Evolutionary conservation across 2,113 vertebrate species (phyloP), one percentile per base, ranked within the genome.

Genomic region (Oreotrochilus melanogaster): DNA sequence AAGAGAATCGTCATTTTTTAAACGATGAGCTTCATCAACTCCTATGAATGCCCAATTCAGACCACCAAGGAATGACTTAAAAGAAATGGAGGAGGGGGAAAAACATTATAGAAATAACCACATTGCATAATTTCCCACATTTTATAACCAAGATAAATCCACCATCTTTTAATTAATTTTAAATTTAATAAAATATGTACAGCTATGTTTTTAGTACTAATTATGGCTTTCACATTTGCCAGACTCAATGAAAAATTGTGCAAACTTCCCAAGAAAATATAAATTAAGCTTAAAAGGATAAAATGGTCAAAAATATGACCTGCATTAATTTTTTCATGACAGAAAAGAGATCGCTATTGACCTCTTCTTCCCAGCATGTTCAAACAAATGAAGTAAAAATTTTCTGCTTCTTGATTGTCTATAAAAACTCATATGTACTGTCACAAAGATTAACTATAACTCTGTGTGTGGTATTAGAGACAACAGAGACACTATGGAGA

Each of bases 1-100:
- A 82, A 99, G 99, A 11, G 99, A 99, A 72, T 99, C 99, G 1
- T 99, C 99, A 86, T 99, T 99, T 97, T 99, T 99, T 89, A 99
- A 98, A 86, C 99, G 97, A 98, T 99, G 99, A 14, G 99, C 99
- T 98, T 99, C 99, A 7, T 99, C 99, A 89, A 99, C 99, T 76
- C 99, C 99, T 94, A 99, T 99, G 87, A 99, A 99, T 3, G 98
- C 99, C 99, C 99, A 99, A 97, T 98, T 99, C 35, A 99, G 98
- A 72, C 98, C 98, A 75, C 99, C 99, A 97, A 99, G 98, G 98
- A 99, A 99, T 35, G 99, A 99, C 99, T 99, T 97, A 67, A 78
- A 78, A 94, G 30, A 97, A 93, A 87, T 27, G 1, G n/a, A 8
- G 67, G 43, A 86, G 30, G 12, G 30, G 31, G 19, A 25, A 7